Base-by-base conservation (phyloP, 2,888 invertebrate species). In the Andrena chrysosceles region DNA sequence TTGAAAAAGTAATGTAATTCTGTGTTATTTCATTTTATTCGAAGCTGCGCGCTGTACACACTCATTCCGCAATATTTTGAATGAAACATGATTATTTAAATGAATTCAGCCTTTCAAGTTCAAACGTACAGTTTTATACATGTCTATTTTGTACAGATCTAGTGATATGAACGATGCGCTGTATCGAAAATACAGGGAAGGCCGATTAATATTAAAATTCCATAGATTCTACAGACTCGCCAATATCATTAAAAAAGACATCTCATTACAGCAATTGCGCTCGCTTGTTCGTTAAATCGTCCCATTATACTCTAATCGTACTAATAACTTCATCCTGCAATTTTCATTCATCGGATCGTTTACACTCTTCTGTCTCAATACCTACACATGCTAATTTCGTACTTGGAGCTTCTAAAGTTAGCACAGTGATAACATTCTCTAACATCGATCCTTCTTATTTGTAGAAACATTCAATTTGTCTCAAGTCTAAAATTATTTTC, bases 301-400 rank as follows among this genome's bases (percentile, higher is more conserved):
- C 64, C 76, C 59, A 76, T 76, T 79, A 69, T 76, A 0, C 33
- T 54, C 59, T 79, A 76, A 79, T 75, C 69, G 69, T 48, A 64
- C 56, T 79, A 64, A 79, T 68, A 66, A 69, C 79, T 56, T 70
- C 79, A 76, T 76, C 69, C 76, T 76, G 79, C 64, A 79, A 79
- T 79, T 79, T 79, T 59, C 76, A 29, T 78, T 60, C 73, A 70
- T 78, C 54, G 62, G 62, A 79, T 66, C 76, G 56, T 70, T 76
- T 49, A 52, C 76, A 23, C 26, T 59, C 59, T 75, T 69, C 4
- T 48, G 33, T 20, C 16, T 69, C 29, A 26, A 79, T 59, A 64
- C 56, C 69, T 52, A 69, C 64, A 23, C 56, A 67, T 23, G 52
- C 42, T 74, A 77, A 60, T 77, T 62, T 62, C 31, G 16, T 10